These are phyloP conservation scores for Diadumene lineata DNA, from an alignment of 92 coral and sea anemone genomes.

Conservation along the genomic window DNA sequence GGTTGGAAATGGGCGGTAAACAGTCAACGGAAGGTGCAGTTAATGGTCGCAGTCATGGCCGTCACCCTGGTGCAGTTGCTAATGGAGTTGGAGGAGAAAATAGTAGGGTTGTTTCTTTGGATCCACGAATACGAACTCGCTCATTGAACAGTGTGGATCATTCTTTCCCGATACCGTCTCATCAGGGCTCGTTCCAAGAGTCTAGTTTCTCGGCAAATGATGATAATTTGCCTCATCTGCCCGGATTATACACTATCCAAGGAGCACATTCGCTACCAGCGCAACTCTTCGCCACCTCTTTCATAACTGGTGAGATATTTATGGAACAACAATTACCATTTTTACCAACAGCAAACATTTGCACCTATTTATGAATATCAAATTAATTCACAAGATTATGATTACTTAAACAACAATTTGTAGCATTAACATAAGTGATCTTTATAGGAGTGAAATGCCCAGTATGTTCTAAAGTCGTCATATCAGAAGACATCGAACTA, in stretches of 20 bases:
- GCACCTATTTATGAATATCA: no score
- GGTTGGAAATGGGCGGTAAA: constrained; percentile 72
- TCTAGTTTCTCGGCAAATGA: constrained; percentile 85
- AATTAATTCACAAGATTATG: no score
- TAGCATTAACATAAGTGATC: no score
- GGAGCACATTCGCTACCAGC: constrained; percentile 89
- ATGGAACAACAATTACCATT: no score
- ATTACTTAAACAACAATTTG: no score
- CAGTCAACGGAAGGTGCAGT: constrained; percentile 64
- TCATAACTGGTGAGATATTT: constrained; percentile 66
- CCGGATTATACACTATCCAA: constrained; percentile 58
- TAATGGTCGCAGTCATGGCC: constrained; percentile 66
- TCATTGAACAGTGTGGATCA: constrained; percentile 85
- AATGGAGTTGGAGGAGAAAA: constrained; percentile 70
- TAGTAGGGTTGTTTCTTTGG: constrained; percentile 78
- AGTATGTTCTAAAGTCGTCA: constrained; percentile 93
- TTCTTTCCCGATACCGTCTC: constrained; percentile 77
- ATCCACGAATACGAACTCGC: constrained; percentile 80
- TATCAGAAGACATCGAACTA: constrained; percentile 88
- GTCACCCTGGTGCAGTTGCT: constrained; percentile 67
- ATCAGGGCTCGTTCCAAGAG: constrained; percentile 78
- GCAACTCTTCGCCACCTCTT: constrained; percentile 77
- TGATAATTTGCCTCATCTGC: constrained; percentile 68
- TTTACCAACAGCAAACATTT: no score
- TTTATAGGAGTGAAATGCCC: constrained; percentile 98